Percentiles rank a stretch among this genome's conserved stretches.
Evolutionary conservation across 1,140 invertebrate genomes (phyloP).

Genomic region (Anoplolepis gracilipes): DNA sequence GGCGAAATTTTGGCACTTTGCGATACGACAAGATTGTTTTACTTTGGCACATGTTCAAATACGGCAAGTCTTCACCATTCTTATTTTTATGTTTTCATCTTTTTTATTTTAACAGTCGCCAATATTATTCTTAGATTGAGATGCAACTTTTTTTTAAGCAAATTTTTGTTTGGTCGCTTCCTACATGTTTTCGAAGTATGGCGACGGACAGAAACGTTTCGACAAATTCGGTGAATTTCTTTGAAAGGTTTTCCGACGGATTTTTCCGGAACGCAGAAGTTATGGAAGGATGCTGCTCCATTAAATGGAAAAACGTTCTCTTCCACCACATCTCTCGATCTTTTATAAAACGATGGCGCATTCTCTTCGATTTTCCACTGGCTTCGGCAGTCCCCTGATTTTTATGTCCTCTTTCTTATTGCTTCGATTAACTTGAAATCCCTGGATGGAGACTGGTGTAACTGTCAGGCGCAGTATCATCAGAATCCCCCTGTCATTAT

Average conservation of each 20-base stretch:
- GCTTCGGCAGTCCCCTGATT: constrained; percentile 43
- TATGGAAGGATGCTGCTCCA: constrained; percentile 59
- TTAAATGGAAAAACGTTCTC: constrained; percentile 63
- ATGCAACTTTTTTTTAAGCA: constrained; percentile 8
- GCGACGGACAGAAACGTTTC: constrained; percentile 40
- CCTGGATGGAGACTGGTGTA: constrained; percentile 46
- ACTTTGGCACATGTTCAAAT: constrained; percentile 42
- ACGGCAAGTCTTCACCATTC: not conserved
- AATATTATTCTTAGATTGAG: constrained; percentile 40
- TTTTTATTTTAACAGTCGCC: not conserved
- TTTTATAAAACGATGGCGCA: constrained; percentile 51
- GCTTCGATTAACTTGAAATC: constrained; percentile 61
- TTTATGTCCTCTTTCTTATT: constrained; percentile 58
- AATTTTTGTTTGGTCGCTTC: constrained; percentile 43
- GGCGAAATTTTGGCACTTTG: constrained; percentile 21
- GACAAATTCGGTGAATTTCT: constrained; percentile 56
- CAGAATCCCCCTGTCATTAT: constrained; percentile 39
- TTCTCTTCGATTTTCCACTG: constrained; percentile 52
- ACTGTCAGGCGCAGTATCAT: constrained; percentile 47
- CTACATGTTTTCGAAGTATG: constrained; percentile 24
- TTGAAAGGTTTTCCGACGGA: constrained; percentile 35
- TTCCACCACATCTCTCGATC: constrained; percentile 53
- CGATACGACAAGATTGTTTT: constrained; percentile 1
- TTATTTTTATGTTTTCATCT: constrained; percentile 11
- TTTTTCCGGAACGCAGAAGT: constrained; percentile 48